These are phyloP conservation scores for Malurus melanocephalus DNA, from an alignment of 2,113 vertebrate species.

Conservation along the genomic window DNA sequence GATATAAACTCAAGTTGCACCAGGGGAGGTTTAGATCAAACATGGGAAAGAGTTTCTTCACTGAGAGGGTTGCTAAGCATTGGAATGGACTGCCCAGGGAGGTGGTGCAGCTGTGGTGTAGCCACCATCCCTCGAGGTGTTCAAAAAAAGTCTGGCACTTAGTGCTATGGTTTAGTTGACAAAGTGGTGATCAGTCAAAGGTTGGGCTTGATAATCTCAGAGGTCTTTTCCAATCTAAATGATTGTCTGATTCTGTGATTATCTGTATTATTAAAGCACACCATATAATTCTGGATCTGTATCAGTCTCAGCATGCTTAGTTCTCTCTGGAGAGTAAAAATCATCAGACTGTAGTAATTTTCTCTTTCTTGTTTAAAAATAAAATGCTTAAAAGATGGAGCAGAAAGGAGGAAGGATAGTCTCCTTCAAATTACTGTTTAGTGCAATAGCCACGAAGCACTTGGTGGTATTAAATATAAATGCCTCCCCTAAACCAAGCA, in stretches of 20 bases:
- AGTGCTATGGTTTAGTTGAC: neutral
- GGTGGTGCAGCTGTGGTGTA: neutral
- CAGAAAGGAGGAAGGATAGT: neutral
- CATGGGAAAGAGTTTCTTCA: neutral
- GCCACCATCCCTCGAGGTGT: neutral
- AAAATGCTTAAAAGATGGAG: neutral
- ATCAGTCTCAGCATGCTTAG: neutral
- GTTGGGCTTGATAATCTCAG: neutral
- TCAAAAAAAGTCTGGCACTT: neutral
- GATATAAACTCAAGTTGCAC: neutral
- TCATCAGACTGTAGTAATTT: neutral
- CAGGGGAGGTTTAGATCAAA: neutral
- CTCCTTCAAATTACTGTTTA: neutral
- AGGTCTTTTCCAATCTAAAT: neutral
- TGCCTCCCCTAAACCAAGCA: neutral
- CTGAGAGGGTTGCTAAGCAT: neutral
- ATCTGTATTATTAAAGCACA: neutral
- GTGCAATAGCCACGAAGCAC: neutral
- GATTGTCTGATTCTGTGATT: neutral
- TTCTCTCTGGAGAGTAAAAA: neutral
- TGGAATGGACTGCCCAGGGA: neutral
- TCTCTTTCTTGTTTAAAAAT: neutral
- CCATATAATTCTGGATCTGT: neutral
- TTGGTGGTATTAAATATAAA: neutral
- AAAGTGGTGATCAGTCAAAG: neutral